A percentile compares a stretch with the other conserved stretches of the same genome.
Evolutionary conservation across 2,888 invertebrate genomes (phyloP).

Genomic region (Halictus ligatus): DNA sequence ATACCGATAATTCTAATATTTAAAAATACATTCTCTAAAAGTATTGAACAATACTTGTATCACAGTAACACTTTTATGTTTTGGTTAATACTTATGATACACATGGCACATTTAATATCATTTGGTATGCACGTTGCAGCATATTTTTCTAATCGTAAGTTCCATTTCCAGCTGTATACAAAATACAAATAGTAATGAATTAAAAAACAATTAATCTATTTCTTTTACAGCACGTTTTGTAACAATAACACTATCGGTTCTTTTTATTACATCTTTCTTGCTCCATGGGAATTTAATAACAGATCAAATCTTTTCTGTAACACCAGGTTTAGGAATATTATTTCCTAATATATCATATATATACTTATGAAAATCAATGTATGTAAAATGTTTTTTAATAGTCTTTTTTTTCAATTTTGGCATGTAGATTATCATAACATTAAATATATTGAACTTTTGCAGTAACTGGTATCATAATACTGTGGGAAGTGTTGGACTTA

Average conservation of each 20-base stretch:
- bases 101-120: conserved; percentile 76
- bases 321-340: conserved; percentile 77
- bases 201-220: background rate
- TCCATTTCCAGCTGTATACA: background rate
- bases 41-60: conserved; percentile 77
- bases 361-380: conserved; percentile 78
- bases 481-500: conserved; percentile 86
- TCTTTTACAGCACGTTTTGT: conserved; percentile 63
- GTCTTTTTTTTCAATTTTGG: background rate
- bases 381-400: conserved; percentile 64
- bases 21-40: conserved; percentile 74
- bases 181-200: conserved; percentile 3
- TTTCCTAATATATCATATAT: conserved; percentile 80
- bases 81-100: conserved; percentile 78
- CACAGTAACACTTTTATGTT: conserved; percentile 81
- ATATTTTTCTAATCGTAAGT: conserved; percentile 81
- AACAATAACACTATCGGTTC: conserved; percentile 42
- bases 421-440: background rate
- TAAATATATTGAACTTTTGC: conserved; percentile 55
- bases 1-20: conserved; percentile 77
- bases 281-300: conserved; percentile 54
- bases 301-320: conserved; percentile 57
- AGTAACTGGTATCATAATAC: conserved; percentile 83
- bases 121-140: conserved; percentile 81
- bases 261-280: conserved; percentile 54